Evolutionary conservation across 2,888 invertebrate genomes (phyloP), one percentile per base, ranked within the genome.

Genomic region (Philereme transversata): DNA sequence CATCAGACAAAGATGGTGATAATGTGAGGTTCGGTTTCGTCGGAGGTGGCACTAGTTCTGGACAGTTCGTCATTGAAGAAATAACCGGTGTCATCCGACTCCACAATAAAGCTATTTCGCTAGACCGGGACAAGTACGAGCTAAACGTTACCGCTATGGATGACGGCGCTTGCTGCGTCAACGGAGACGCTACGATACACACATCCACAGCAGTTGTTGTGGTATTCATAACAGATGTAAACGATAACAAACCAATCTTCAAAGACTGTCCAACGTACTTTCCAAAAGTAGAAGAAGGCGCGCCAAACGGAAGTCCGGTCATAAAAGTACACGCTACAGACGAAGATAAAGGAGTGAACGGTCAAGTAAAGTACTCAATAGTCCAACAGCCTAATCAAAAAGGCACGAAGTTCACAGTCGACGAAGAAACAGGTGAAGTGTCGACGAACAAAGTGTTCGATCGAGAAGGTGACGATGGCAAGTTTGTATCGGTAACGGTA

Each of bases 121-220:
- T 98, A 69, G 98, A 98, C 81, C 94, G 97, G 67, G 98, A 98
- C 83, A 98, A 98, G 84, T 99, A 99, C 82, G 98, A 98, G 82
- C 88, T 99, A 60, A 99, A 99, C 83, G 98, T 99, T 6, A 98
- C 99, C 0, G 99, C 99, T 3, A 95, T 97, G 93, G 99, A 99
- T 82, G 99, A 99, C 83, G 99, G 99, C 0, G 97, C 97, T 1
- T 99, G 99, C 83, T 99, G 99, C 83, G 96, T 96, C 9, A 97
- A 97, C 69, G 97, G 97, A 4, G 97, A 96, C 72, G 93, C 95
- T 3, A 97, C 96, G 0, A 97, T 97, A 71, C 98, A 98, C 81
- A 98, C 98, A 0, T 98, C 97, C 51, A 98, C 98, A 0, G 98
- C 98, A 5, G 97, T 98, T 1, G 98, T 99, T 0, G 97, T 98